Evolutionary conservation across 2,113 vertebrate genomes (phyloP).

Genomic region (Pan troglodytes): NHGRI_mPanTro3-v2.1_pri NC_072404.2:29259501-29260000

Average conservation of each 20-base stretch:
- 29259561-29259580: no score
- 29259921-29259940: not conserved
- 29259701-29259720: not conserved
- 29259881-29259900: not conserved
- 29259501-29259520: no score
- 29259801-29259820: not conserved
- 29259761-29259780: not conserved
- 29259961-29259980: not conserved
- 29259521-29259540: no score
- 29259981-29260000: not conserved
- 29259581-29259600: no score
- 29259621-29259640: no score
- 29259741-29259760: not conserved
- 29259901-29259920: not conserved
- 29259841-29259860: not conserved
- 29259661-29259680: not conserved
- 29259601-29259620: no score
- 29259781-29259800: not conserved
- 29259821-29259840: not conserved
- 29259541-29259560: no score
- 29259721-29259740: not conserved
- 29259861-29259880: accelerated
- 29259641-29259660: not conserved
- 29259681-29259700: not conserved
- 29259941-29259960: not conserved